Evolutionary conservation across 1,140 invertebrate species (phyloP).

Genomic region (Spodoptera frugiperda): DNA sequence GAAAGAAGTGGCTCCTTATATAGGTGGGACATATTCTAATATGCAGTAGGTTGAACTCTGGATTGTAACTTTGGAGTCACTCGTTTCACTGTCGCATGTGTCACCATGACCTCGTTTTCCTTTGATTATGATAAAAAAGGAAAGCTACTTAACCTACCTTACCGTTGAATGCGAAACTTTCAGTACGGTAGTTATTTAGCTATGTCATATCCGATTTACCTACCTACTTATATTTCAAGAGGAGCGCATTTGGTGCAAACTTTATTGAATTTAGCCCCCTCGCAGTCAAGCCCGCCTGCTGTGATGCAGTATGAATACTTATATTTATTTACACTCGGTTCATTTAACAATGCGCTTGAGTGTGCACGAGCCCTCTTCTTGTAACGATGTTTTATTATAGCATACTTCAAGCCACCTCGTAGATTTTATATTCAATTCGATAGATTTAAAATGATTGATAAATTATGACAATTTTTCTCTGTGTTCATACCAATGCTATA

Average conservation of each 20-base stretch:
- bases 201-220: slow-evolving; percentile 3
- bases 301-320: slow-evolving; percentile 76
- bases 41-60: neutral
- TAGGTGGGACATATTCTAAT: neutral
- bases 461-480: neutral
- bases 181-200: neutral
- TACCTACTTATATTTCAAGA: slow-evolving; percentile 34
- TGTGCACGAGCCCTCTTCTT: slow-evolving; percentile 64
- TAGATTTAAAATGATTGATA: neutral
- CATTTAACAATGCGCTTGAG: slow-evolving; percentile 80
- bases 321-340: slow-evolving; percentile 85
- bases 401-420: slow-evolving; percentile 26
- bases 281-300: slow-evolving; percentile 67
- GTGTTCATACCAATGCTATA: too few species aligned
- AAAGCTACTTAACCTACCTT: too few species aligned
- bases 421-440: slow-evolving; percentile 9
- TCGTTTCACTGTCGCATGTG: too few species aligned
- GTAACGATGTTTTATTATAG: slow-evolving; percentile 51
- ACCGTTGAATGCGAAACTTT: too few species aligned
- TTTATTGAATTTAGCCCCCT: slow-evolving; percentile 79
- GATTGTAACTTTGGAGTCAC: too few species aligned
- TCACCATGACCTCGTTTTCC: too few species aligned
- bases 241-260: slow-evolving; percentile 57
- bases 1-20: neutral
- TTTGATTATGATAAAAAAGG: too few species aligned